Base-by-base conservation (phyloP, 2,797 vertebrate genomes). In the Eupleurogrammus muticus region DNA sequence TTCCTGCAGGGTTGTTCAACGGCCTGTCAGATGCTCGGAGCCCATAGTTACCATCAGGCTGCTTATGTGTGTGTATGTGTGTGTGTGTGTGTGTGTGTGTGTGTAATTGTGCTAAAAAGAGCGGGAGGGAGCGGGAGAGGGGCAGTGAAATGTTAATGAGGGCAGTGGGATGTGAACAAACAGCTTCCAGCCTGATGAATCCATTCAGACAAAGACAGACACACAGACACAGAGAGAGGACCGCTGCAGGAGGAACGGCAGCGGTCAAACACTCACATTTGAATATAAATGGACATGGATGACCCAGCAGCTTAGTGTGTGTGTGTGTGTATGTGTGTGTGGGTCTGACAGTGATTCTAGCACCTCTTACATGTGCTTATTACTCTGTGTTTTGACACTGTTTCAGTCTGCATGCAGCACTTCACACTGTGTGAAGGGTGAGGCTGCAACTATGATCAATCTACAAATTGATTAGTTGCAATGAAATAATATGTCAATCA, bases 61-160 rank as follows among this genome's bases (percentile, higher is more conserved):
- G 19, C 35, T 55, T 50, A 1, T 28, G 20, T 52, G 48, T 53
- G 62, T 70, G 42, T 34, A 28, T 36, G 58, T 28, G 47, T 61
- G 48, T 53, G 51, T 40, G 35, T 32, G 42, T 48, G 44, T n/a
- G 16, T 19, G 21, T 64, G 55, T 70, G 48, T 57, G 53, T 65
- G 40, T 46, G 48, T 55, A 40, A 32, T 19, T 60, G 53, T 5
- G 11, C 35, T 66, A 57, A 72, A 70, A 75, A 73, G 62, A 64
- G 81, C 10, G 36, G 52, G 73, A 67, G 63, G 5, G 46, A 68
- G 32, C 7, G 49, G 51, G 57, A 54, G 63, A 19, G 65, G 65
- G 66, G 64, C 78, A 75, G 73, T 80, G 79, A 89, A 87, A 89
- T 90, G 90, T 89, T 90, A 91, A 92, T 88, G 88, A 91, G 82